These are phyloP conservation scores for Xenopus borealis DNA, from an alignment of 2,113 vertebrate species.

Conservation along the genomic window DNA sequence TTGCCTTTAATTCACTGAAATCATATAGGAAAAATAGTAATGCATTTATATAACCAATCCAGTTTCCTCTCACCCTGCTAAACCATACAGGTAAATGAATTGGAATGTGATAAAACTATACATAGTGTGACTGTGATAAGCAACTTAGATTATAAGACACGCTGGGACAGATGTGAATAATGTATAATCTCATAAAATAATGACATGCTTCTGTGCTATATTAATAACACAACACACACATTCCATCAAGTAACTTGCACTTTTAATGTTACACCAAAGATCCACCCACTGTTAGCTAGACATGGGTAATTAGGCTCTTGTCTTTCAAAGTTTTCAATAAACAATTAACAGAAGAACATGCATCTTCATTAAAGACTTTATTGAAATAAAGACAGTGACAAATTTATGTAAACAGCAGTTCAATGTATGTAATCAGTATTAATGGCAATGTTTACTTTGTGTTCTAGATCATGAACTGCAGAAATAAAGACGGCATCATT, in stretches of 20 bases:
- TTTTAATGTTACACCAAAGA: not conserved
- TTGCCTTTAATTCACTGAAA: too few relatives aligned
- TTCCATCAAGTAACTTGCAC: not conserved
- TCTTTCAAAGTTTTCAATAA: conserved; percentile 44
- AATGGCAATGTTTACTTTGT: conserved; percentile 38
- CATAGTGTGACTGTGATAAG: too few relatives aligned
- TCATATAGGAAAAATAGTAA: too few relatives aligned
- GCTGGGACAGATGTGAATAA: too few relatives aligned
- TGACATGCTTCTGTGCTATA: too few relatives aligned
- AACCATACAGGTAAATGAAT: too few relatives aligned
- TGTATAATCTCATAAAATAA: too few relatives aligned
- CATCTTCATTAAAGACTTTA: conserved; percentile 44
- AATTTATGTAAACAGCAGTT: conserved; percentile 41
- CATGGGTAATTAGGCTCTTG: conserved; percentile 44
- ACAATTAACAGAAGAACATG: conserved; percentile 41
- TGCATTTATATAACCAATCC: too few relatives aligned
- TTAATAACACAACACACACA: too few relatives aligned
- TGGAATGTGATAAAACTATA: too few relatives aligned
- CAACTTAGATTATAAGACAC: too few relatives aligned
- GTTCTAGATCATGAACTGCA: conserved; percentile 28
- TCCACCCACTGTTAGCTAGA: conserved; percentile 21
- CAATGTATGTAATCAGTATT: conserved; percentile 45
- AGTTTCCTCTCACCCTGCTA: too few relatives aligned
- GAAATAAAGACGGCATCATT: conserved; percentile 10
- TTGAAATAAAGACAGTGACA: conserved; percentile 42